Evolutionary conservation across 2,888 invertebrate genomes (phyloP).

Genomic region (Tipula vernalis): DNA sequence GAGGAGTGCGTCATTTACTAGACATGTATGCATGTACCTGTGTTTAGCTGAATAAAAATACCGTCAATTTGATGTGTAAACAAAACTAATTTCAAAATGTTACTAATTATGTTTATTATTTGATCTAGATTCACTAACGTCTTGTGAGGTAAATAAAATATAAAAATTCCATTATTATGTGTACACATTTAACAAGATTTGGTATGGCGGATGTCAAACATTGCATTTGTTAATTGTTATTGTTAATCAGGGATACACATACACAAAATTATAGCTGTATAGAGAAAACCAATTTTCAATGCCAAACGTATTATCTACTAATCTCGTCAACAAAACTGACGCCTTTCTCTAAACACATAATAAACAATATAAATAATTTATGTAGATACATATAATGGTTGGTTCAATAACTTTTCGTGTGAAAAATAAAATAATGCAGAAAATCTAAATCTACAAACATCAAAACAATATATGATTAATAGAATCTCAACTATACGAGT

Average conservation of each 20-base stretch:
- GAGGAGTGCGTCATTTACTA: neutral
- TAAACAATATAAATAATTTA: neutral
- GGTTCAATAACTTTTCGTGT: neutral
- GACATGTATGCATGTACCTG: too few species aligned
- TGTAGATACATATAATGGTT: neutral
- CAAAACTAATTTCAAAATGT: neutral
- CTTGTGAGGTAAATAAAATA: neutral
- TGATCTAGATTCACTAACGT: neutral
- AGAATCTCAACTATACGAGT: neutral
- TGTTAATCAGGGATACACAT: neutral
- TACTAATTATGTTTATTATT: neutral
- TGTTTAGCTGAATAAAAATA: neutral
- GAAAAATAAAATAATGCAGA: neutral
- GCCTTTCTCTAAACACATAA: neutral
- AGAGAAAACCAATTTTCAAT: neutral
- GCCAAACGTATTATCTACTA: neutral
- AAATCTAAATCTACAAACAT: neutral
- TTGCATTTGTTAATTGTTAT: neutral
- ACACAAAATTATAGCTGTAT: neutral
- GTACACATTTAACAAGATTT: neutral
- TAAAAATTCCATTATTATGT: neutral
- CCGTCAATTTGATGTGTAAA: neutral
- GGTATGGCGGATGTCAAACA: neutral
- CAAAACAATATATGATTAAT: neutral
- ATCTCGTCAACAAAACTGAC: neutral